Conservation (phyloP, 2,113 vertebrate species). For the Mellivora capensis region DNA sequence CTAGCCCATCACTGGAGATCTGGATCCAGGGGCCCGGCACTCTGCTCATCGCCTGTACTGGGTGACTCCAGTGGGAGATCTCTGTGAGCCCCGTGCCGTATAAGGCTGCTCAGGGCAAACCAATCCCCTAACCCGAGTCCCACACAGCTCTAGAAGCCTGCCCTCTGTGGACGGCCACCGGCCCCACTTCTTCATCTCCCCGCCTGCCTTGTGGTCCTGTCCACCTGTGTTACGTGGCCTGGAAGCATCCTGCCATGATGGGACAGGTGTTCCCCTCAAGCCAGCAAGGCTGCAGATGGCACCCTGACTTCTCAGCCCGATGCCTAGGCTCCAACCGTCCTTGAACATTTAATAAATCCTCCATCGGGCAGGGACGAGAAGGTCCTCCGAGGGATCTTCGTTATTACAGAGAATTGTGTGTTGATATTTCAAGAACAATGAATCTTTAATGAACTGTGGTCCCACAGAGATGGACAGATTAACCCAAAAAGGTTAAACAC, state of each 20-base stretch:
- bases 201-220: not conserved
- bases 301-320: not conserved
- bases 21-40: not conserved
- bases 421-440: not conserved
- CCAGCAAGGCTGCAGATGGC: not conserved
- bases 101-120: not conserved
- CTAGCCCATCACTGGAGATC: not conserved
- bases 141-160: not conserved
- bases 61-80: not conserved
- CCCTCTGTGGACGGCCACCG: rapidly evolving
- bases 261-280: not conserved
- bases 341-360: not conserved
- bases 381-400: not conserved
- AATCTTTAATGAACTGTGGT: not conserved
- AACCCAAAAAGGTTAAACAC: not conserved
- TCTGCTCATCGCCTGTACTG: not conserved
- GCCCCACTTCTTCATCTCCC: not conserved
- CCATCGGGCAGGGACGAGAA: not conserved
- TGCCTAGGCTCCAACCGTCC: not conserved
- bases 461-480: not conserved
- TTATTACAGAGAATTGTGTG: slow-evolving; percentile 20
- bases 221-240: not conserved
- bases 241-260: not conserved
- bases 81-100: not conserved
- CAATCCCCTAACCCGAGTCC: not conserved